Evolutionary conservation across 1,140 invertebrate species (phyloP).

Genomic region (Eupeodes corollae): DNA sequence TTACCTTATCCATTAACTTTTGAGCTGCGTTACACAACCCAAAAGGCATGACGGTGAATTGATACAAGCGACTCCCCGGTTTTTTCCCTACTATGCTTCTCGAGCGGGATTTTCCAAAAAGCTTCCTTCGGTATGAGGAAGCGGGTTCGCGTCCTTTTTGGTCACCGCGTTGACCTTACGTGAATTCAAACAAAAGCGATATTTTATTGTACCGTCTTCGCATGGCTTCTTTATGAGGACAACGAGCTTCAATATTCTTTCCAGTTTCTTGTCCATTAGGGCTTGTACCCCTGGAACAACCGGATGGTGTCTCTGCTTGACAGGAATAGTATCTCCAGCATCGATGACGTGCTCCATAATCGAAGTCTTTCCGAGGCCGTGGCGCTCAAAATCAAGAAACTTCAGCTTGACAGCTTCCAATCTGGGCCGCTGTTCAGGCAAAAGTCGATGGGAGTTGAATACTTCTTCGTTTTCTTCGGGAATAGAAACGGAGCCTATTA

Average conservation of each 20-base stretch:
- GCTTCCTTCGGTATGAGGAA: slow-evolving; percentile 21
- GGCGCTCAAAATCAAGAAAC: slow-evolving; percentile 4
- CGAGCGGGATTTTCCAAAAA: slow-evolving; percentile 30
- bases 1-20: slow-evolving; percentile 1
- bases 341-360: slow-evolving; percentile 16
- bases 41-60: slow-evolving; percentile 10
- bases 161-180: slow-evolving; percentile 21
- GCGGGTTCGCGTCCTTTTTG: slow-evolving; percentile 21
- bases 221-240: slow-evolving; percentile 3
- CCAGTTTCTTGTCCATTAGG: slow-evolving; percentile 7
- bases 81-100: slow-evolving; percentile 19
- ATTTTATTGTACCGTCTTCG: slow-evolving; percentile 14
- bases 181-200: slow-evolving; percentile 21
- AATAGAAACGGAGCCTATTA: neutral
- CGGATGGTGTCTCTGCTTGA: slow-evolving; percentile 8
- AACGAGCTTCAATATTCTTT: slow-evolving; percentile 18
- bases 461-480: neutral
- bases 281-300: slow-evolving; percentile 9
- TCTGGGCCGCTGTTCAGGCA: neutral
- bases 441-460: neutral
- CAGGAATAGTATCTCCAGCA: too few relatives aligned
- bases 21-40: neutral
- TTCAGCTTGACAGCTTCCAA: slow-evolving; percentile 6
- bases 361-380: slow-evolving; percentile 19
- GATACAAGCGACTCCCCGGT: slow-evolving; percentile 12